Percentiles rank a stretch among this genome's conserved stretches.
Evolutionary conservation across 1,140 invertebrate species (phyloP).

Genomic region (Scaptodrosophila lebanonensis): DNA sequence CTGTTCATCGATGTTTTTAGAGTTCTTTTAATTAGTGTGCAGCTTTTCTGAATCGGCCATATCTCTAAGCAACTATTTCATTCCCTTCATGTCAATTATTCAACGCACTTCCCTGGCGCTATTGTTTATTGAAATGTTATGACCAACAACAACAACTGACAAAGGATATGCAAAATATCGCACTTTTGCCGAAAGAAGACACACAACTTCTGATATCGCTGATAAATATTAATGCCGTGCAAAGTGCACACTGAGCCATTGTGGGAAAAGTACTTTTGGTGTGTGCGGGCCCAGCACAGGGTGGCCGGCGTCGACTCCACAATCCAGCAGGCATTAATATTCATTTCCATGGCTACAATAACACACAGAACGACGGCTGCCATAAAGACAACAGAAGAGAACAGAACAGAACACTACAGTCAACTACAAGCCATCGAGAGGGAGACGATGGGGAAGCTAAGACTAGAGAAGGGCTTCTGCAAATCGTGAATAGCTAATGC

Average conservation of each 20-base stretch:
- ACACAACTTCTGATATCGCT: constrained; percentile 50
- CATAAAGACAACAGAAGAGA: constrained; percentile 48
- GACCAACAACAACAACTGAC: constrained; percentile 19
- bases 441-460: neutral
- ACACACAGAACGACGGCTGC: constrained; percentile 45
- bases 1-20: too few species aligned
- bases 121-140: constrained; percentile 58
- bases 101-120: neutral
- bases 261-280: constrained; percentile 66
- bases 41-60: neutral
- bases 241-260: constrained; percentile 71
- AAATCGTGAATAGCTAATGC: too few species aligned
- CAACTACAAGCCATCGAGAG: constrained; percentile 11
- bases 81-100: neutral
- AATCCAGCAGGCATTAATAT: constrained; percentile 65
- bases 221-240: constrained; percentile 70
- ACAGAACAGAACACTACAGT: too few species aligned
- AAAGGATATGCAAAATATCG: constrained; percentile 58
- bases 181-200: constrained; percentile 12
- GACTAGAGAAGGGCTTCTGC: too few species aligned
- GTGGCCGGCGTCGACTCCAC: constrained; percentile 40
- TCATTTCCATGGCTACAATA: constrained; percentile 72
- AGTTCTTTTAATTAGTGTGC: too few species aligned
- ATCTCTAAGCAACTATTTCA: neutral
- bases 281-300: neutral